Evolutionary conservation across 2,888 invertebrate genomes (phyloP).

Genomic region (Cantharis rustica): DNA sequence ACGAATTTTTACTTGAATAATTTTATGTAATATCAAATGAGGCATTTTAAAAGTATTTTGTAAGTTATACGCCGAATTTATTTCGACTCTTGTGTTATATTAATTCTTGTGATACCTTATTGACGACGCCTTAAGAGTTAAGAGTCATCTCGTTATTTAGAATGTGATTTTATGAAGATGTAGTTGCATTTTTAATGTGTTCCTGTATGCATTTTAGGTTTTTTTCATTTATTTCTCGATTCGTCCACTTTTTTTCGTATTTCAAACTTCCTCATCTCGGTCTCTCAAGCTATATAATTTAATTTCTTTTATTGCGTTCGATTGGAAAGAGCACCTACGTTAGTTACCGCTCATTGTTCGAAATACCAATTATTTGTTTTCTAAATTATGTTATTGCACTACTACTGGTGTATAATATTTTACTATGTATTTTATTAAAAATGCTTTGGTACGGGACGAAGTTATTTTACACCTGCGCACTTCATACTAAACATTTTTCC

Average conservation of each 20-base stretch:
- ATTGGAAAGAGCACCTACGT: neutral
- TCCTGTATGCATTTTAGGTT: constrained; percentile 17
- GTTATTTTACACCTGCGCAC: too few species aligned
- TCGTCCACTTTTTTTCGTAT: neutral
- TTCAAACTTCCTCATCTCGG: neutral
- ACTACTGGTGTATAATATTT: neutral
- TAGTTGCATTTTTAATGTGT: constrained; percentile 21
- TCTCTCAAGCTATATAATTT: neutral
- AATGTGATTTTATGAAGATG: constrained; percentile 13
- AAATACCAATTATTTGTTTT: neutral
- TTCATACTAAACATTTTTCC: too few species aligned
- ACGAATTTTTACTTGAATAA: too few species aligned
- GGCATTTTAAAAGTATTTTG: neutral
- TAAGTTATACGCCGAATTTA: constrained; percentile 7
- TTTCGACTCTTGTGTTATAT: constrained; percentile 10
- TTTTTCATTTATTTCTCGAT: neutral
- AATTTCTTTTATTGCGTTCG: neutral
- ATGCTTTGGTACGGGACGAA: too few species aligned
- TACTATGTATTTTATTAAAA: neutral
- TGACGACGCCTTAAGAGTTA: constrained; percentile 18
- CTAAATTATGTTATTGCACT: neutral
- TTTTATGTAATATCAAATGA: neutral
- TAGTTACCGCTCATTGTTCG: neutral
- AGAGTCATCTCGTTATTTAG: constrained; percentile 18
- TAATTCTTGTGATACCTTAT: constrained; percentile 30